A percentile compares a stretch with the other conserved stretches of the same genome.
These are phyloP conservation scores for Argynnis bischoffii DNA, from an alignment of 2,888 invertebrate species.

Conservation along the genomic window DNA sequence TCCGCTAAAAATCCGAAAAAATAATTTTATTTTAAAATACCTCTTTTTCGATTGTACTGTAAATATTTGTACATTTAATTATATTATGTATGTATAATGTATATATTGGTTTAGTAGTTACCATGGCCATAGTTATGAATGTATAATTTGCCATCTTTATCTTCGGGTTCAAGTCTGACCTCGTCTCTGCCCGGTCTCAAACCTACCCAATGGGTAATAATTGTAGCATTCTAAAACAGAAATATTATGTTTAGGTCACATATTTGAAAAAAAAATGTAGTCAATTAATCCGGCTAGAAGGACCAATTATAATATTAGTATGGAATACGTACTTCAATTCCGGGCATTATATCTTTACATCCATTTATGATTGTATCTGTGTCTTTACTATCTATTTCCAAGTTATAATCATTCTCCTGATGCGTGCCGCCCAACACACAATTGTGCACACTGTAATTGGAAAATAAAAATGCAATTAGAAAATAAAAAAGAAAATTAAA, in stretches of 20 bases:
- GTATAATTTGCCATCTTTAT: constrained; percentile 72
- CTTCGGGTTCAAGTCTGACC: constrained; percentile 85
- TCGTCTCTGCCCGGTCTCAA: constrained; percentile 86
- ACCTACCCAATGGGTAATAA: constrained; percentile 86
- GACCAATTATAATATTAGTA: neutral
- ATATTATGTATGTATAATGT: neutral
- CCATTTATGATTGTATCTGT: constrained; percentile 84
- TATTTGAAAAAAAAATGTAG: neutral
- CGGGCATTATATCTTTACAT: constrained; percentile 83
- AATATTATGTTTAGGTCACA: neutral
- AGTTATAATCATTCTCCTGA: constrained; percentile 84
- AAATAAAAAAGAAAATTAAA: no score
- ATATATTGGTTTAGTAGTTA: constrained; percentile 38
- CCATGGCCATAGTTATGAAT: constrained; percentile 94
- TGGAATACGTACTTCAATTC: constrained; percentile 76
- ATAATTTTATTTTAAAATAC: no score
- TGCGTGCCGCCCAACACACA: constrained; percentile 90
- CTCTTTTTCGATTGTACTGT: no score
- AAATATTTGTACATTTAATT: no score
- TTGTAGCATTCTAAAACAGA: constrained; percentile 68
- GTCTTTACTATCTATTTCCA: constrained; percentile 77
- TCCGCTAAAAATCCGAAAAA: no score
- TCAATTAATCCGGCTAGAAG: neutral
- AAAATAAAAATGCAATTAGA: no score
- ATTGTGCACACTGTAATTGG: constrained; percentile 75